Evolutionary conservation across 2,888 invertebrate species (phyloP).

Genomic region (Pollenia labialis): DNA sequence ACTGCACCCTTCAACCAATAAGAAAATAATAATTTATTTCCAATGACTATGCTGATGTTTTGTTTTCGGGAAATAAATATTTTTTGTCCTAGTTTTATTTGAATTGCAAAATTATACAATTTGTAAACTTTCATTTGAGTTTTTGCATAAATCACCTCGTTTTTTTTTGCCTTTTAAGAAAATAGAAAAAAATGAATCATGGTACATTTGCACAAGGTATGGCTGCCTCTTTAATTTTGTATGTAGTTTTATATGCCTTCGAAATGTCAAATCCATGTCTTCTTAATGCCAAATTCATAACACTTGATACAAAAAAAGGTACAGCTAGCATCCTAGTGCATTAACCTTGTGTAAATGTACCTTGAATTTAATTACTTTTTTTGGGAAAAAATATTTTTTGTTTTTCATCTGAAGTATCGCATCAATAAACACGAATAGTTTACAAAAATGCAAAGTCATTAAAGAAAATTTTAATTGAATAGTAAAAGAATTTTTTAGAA

Average conservation of each 20-base stretch:
- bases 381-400: no score
- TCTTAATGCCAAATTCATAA: no score
- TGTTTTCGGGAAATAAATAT: constrained; percentile 22
- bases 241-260: no score
- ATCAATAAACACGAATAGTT: background rate
- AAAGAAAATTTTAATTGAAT: constrained; percentile 7
- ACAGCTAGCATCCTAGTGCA: no score
- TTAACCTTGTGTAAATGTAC: no score
- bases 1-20: background rate
- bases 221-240: no score
- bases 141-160: background rate
- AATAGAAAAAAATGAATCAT: background rate
- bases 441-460: background rate
- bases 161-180: no score
- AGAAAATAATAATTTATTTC: constrained; percentile 27
- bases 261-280: no score
- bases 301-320: no score
- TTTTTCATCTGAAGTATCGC: no score
- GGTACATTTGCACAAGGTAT: no score
- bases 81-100: constrained; percentile 31
- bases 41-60: constrained; percentile 13
- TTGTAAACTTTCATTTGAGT: constrained; percentile 13
- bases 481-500: background rate
- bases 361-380: no score
- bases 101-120: constrained; percentile 36